Conservation (phyloP, 2,888 invertebrate genomes). For the Macroteleia sp. region DNA sequence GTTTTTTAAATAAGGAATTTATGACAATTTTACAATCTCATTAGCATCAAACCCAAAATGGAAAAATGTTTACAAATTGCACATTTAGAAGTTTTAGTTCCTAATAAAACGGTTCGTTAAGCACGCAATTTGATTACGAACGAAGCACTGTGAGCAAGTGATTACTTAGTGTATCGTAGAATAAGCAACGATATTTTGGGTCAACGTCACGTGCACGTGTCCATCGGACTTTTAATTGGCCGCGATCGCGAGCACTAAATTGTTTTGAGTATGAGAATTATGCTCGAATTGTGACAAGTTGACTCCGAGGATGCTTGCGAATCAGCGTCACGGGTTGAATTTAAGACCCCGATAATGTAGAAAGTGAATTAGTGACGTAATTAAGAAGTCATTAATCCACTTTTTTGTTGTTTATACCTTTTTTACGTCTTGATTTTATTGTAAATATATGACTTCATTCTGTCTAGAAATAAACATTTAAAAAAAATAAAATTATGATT, state of each 20-base stretch:
- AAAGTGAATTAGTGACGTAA: constrained; percentile 46
- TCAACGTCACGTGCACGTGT: too few relatives aligned
- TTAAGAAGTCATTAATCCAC: too few relatives aligned
- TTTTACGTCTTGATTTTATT: too few relatives aligned
- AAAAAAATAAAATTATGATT: constrained; percentile 51
- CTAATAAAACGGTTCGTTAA: constrained; percentile 40
- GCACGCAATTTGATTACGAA: constrained; percentile 20
- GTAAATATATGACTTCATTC: too few relatives aligned
- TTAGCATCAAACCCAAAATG: constrained; percentile 3
- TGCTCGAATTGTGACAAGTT: constrained; percentile 1
- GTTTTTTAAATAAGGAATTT: too few relatives aligned
- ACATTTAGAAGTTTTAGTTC: too few relatives aligned
- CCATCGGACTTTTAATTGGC: constrained; percentile 15
- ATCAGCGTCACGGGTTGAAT: neutral
- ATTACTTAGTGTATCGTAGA: too few relatives aligned
- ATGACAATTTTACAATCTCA: constrained; percentile 24
- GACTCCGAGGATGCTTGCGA: too few relatives aligned
- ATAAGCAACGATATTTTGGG: constrained; percentile 41
- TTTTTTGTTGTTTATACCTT: too few relatives aligned
- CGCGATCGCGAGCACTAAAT: constrained; percentile 8
- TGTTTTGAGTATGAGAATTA: constrained; percentile 12
- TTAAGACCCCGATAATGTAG: constrained; percentile 27
- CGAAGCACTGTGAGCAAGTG: neutral
- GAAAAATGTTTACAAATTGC: too few relatives aligned
- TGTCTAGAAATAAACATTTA: too few relatives aligned